phyloP scores from a whole-genome alignment of 2,797 vertebrate genomes.

The Pangasius larnaudii region DNA sequence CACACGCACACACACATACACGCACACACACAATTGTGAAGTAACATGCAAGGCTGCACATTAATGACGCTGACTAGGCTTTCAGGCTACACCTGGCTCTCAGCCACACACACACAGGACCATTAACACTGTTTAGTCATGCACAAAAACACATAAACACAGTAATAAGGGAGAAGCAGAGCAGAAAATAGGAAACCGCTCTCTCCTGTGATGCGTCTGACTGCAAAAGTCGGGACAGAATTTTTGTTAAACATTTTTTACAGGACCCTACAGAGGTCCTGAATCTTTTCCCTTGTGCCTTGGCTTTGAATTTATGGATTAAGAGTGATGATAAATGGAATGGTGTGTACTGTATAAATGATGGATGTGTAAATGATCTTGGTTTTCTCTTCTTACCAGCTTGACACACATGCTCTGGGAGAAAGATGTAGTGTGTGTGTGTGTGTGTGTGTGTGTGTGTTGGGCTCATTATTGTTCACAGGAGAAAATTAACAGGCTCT shows the following conservation, averaged over 20 bases:
- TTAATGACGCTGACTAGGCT: slow-evolving; percentile 29
- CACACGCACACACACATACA: not conserved
- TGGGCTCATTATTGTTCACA: not conserved
- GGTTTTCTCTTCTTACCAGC: not conserved
- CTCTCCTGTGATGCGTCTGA: not conserved
- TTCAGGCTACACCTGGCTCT: slow-evolving; percentile 15
- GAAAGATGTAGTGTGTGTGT: not conserved
- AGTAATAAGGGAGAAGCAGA: slow-evolving; percentile 1
- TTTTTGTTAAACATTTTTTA: not conserved
- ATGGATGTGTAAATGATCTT: not conserved
- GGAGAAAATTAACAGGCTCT: not conserved
- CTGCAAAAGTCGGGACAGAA: not conserved
- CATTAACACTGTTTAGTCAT: slow-evolving; percentile 29
- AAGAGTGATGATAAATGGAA: not conserved
- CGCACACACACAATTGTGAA: slow-evolving; percentile 25
- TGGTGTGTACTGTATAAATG: not conserved
- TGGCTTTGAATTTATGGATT: not conserved
- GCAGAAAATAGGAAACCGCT: not conserved
- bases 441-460: not conserved
- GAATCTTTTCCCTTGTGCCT: not conserved
- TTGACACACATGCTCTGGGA: not conserved
- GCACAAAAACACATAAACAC: slow-evolving; percentile 8
- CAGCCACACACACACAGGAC: not conserved
- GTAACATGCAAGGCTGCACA: not conserved
- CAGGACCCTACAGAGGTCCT: not conserved